Conservation (phyloP, 2,888 invertebrate genomes). For the Archips xylosteana region DNA sequence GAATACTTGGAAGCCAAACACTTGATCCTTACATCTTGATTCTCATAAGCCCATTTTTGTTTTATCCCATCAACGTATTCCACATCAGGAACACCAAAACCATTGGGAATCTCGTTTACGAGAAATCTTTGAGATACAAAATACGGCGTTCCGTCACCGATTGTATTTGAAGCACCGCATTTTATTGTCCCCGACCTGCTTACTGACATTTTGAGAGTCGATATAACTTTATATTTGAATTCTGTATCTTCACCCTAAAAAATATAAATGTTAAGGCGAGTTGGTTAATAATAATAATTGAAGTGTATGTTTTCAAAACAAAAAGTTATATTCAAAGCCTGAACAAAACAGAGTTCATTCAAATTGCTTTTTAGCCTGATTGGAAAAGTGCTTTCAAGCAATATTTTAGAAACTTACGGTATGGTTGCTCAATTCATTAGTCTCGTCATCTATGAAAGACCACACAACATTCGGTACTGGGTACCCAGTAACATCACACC, state of each 20-base stretch:
- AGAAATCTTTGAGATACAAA: slow-evolving; percentile 52
- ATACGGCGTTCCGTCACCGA: neutral
- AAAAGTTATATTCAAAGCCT: too few species aligned
- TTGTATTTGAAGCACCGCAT: slow-evolving; percentile 56
- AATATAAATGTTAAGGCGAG: neutral
- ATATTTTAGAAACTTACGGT: neutral
- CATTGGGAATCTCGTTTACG: slow-evolving; percentile 65
- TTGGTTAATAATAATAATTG: neutral
- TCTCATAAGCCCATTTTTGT: slow-evolving; percentile 62
- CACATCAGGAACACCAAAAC: slow-evolving; percentile 66
- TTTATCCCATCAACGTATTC: slow-evolving; percentile 47
- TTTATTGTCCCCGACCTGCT: slow-evolving; percentile 60
- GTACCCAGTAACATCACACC: slow-evolving; percentile 66
- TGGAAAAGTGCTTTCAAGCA: neutral
- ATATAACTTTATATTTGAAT: slow-evolving; percentile 55
- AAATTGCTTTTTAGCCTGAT: too few species aligned
- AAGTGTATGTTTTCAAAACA: too few species aligned
- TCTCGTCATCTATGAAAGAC: slow-evolving; percentile 57
- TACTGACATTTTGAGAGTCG: slow-evolving; percentile 56
- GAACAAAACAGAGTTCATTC: too few species aligned
- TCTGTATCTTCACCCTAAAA: slow-evolving; percentile 51
- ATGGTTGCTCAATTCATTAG: slow-evolving; percentile 28
- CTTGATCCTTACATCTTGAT: slow-evolving; percentile 55
- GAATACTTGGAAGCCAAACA: slow-evolving; percentile 72
- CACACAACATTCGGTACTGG: slow-evolving; percentile 65